Base-by-base conservation (phyloP, 2,797 vertebrate genomes). In the Denticeps clupeoides region DNA sequence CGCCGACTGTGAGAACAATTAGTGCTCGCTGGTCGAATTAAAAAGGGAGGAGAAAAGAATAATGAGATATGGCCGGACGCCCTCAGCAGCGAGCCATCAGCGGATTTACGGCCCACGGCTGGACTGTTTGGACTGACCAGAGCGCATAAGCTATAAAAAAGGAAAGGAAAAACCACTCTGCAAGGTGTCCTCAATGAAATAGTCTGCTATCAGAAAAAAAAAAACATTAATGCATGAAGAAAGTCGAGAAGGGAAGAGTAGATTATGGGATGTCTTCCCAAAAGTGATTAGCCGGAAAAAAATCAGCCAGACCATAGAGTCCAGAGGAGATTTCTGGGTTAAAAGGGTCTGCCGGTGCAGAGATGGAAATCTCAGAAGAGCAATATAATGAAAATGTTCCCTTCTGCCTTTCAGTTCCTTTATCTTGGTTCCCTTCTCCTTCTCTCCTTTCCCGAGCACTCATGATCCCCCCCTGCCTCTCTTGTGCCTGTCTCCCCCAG, bases 241-340 rank as follows among this genome's bases (percentile, higher is more conserved):
- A 15, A 32, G 15, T 32, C 7, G 12, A 33, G 13, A 4, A 7
- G 19, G 11, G 16, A 19, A 18, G 13, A 9, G n/a, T 18, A 16
- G 22, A 27, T 41, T 28, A 24, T 3, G 27, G 35, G 47, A 32
- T 19, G 46, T 41, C 41, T 41, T 22, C 32, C 45, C 45, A 31
- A 37, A 45, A 53, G 56, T 53, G 50, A 58, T 49, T 53, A 49
- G 45, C 25, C 46, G 49, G 46, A 53, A 46, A 56, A n/a, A 54
- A 53, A 53, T 41, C 27, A 13, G 51, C 49, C 56, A 53, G 51
- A 49, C 41, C 45, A 40, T 42, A 38, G 51, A 31, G 45, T 32
- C 25, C 25, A 43, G 26, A 53, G 19, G 31, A 31, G 29, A 49
- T 45, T 53, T 53, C 47, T 59, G 56, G 46, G 45, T 53, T 58